Evolutionary conservation across 2,113 vertebrate genomes (phyloP).

Genomic region (Oreotrochilus melanogaster): DNA sequence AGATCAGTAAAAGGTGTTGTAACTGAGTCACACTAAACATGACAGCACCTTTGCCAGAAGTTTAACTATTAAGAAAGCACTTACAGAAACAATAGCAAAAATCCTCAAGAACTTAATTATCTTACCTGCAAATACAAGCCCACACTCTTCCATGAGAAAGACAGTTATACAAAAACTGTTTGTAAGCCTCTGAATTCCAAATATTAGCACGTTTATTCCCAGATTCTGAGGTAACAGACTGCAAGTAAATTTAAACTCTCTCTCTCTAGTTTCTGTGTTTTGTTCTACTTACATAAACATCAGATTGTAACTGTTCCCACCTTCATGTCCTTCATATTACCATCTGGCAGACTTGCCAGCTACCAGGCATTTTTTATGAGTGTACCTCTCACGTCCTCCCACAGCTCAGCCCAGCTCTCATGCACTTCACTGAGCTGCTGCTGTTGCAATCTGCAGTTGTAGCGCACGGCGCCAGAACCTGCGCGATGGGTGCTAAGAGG

Average conservation of each 20-base stretch:
- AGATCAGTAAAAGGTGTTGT: background rate
- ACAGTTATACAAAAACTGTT: background rate
- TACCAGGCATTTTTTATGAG: background rate
- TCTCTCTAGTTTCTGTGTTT: background rate
- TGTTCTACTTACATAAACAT: background rate
- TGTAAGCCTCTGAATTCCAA: background rate
- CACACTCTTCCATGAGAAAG: background rate
- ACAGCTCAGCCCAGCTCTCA: background rate
- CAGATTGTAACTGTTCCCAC: background rate
- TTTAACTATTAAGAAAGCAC: background rate
- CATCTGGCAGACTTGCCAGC: background rate
- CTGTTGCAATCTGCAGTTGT: background rate
- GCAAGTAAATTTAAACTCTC: background rate
- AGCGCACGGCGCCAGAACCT: accelerated
- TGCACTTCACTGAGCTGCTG: background rate
- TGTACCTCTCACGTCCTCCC: background rate
- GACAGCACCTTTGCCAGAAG: background rate
- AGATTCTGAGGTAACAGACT: background rate
- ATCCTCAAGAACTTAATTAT: background rate
- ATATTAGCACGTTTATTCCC: background rate
- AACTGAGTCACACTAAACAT: background rate
- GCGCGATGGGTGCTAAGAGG: background rate
- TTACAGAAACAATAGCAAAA: background rate
- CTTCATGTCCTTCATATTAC: background rate
- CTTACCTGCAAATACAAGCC: conserved; percentile 31